Base-by-base conservation (phyloP, 2,797 vertebrate genomes). In the Rhabdomys pumilio region DNA sequence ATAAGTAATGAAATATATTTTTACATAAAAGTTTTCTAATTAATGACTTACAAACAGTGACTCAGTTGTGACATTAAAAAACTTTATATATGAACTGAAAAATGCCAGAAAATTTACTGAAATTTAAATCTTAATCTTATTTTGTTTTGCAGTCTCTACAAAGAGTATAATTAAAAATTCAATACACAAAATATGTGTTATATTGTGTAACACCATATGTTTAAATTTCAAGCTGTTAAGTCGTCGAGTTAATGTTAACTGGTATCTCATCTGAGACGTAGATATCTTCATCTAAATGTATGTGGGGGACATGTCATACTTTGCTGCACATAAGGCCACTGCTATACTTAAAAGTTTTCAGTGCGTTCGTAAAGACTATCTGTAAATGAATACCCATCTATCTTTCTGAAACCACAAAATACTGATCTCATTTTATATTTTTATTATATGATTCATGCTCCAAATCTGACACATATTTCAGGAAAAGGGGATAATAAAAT, bases 381-480 rank as follows among this genome's bases (percentile, higher is more conserved):
- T 86, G 8, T 80, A 85, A 85, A 83, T 57, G 69, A 94, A 55
- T 69, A 24, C 1, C 4, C 75, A 24, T 22, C 13, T 72, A 8
- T 77, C 63, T 31, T 92, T 94, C 90, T 95, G 34, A 84, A 96
- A 94, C 44, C 26, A 29, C 44, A 65, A 83, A 44, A 79, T 63
- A 53, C 3, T 53, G 12, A 63, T 69, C 5, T 14, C 15, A 80
- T 83, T 79, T 72, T 89, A 67, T 84, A 24, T 73, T 91, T 93
- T 97, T 72, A 85, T 69, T 95, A 67, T 91, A 91, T 73, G 76
- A 94, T 82, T 93, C 55, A 79, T 96, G 94, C n/a, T 96, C 26
- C 5, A 2, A 75, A 72, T 4, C 57, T 87, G 82, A 93, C 29
- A 82, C 14, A 91, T 38, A 67, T 91, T 90, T 94, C 41, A 84